These are phyloP conservation scores for Artibeus jamaicensis DNA, from an alignment of 2,797 vertebrate species.

Conservation along the genomic window DNA sequence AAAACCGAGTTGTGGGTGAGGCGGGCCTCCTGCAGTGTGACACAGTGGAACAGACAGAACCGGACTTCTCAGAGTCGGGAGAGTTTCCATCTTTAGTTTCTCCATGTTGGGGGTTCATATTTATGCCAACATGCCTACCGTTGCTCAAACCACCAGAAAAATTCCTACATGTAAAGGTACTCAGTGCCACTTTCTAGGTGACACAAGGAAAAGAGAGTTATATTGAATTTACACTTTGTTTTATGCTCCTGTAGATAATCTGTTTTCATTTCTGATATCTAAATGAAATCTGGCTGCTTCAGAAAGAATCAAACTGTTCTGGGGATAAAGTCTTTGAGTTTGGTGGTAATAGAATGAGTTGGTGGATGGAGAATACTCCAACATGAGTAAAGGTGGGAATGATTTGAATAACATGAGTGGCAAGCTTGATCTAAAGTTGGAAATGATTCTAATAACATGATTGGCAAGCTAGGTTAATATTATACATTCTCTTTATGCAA, in stretches of 20 bases:
- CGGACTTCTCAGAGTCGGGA: neutral
- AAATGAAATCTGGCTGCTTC: neutral
- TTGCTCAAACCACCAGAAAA: neutral
- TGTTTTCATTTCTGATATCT: neutral
- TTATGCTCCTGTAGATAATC: neutral
- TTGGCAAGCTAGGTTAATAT: neutral
- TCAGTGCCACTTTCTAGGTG: neutral
- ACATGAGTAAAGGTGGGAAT: neutral
- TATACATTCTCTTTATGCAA: neutral
- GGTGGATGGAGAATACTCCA: neutral
- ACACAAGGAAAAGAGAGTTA: neutral
- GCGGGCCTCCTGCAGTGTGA: neutral
- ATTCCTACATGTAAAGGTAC: neutral
- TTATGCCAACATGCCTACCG: neutral
- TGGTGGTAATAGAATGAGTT: neutral
- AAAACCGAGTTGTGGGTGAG: neutral
- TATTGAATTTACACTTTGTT: neutral
- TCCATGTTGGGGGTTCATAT: neutral
- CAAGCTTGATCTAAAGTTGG: neutral
- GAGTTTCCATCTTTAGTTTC: neutral
- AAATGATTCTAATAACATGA: too few relatives aligned
- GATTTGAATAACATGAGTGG: neutral
- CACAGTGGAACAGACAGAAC: neutral
- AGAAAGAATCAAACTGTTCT: neutral
- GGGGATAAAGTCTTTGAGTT: neutral